Base-by-base conservation (phyloP, 2,888 invertebrate species). In the Strigamia maritima region DNA sequence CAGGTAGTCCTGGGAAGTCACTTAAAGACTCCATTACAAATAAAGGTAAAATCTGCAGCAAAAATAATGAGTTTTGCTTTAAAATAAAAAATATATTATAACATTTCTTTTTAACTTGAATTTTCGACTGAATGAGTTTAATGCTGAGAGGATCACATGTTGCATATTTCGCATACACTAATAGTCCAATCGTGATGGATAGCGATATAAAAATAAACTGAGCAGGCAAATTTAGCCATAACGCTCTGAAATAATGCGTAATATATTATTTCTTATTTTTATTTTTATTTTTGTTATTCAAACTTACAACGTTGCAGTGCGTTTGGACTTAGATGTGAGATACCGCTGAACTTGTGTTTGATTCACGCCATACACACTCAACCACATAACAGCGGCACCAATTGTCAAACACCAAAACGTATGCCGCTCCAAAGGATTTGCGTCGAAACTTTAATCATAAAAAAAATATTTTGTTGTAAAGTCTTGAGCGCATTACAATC, bases 21-120 rank as follows among this genome's bases (percentile, higher is more conserved):
- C 91, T 91, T 19, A 96, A 90, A 0, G 92, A 90, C 82, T 95
- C 92, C 93, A 95, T 94, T 14, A 95, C 94, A 78, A 94, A 87
- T 24, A 94, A 85, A 0, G 95, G 94, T 78, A 95, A 85, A 22
- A 95, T 86, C 86, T 95, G 74, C n/a, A n/a, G n/a, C n/a, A n/a
- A n/a, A n/a, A n/a, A n/a, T n/a, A n/a, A n/a, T n/a, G n/a, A n/a
- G n/a, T n/a, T n/a, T n/a, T n/a, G n/a, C n/a, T n/a, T n/a, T 16
- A 74, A 74, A 49, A 35, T 35, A 35, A 35, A 7, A 35, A n/a
- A n/a, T n/a, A n/a, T n/a, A n/a, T n/a, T n/a, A n/a, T n/a, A n/a
- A n/a, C n/a, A n/a, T n/a, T n/a, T n/a, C n/a, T n/a, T n/a, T n/a
- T n/a, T n/a, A n/a, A 35, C 35, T 35, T 35, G 35, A 35, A 35